Evolutionary conservation across 2,113 vertebrate genomes (phyloP).

Genomic region (Plectropomus leopardus): DNA sequence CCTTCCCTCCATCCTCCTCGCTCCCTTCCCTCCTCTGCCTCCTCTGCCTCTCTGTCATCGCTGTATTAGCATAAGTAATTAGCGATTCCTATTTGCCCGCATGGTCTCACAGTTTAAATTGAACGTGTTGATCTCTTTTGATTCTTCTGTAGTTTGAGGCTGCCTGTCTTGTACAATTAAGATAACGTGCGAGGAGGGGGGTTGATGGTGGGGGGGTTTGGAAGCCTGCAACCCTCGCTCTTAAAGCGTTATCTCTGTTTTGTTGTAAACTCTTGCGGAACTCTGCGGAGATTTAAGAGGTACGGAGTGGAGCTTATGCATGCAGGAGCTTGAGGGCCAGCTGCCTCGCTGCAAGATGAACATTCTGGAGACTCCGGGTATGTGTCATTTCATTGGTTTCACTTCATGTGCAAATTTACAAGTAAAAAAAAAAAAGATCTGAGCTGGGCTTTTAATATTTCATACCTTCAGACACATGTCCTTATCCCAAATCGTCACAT

Average conservation of each 20-base stretch:
- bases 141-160: conserved; percentile 81
- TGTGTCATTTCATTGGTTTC: conserved; percentile 66
- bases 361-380: conserved; percentile 18
- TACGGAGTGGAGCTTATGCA: conserved; percentile 44
- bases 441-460: no score
- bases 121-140: conserved; percentile 81
- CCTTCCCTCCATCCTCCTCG: conserved; percentile 39
- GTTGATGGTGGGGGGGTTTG: conserved; percentile 48
- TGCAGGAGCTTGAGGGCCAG: conserved; percentile 50
- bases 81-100: conserved; percentile 77
- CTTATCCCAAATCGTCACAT: no score
- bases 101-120: conserved; percentile 77
- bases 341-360: conserved; percentile 44
- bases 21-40: conserved; percentile 29
- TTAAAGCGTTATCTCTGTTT: conserved; percentile 61
- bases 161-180: conserved; percentile 84
- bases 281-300: conserved; percentile 64
- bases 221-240: conserved; percentile 60
- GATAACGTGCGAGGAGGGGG: conserved; percentile 71
- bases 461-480: no score
- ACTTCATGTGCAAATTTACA: conserved; percentile 54
- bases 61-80: conserved; percentile 85
- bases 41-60: conserved; percentile 58
- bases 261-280: conserved; percentile 73
- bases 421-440: conserved; percentile 38